phyloP scores from a whole-genome alignment of 2,888 invertebrate species.

The Geotrupes spiniger region DNA sequence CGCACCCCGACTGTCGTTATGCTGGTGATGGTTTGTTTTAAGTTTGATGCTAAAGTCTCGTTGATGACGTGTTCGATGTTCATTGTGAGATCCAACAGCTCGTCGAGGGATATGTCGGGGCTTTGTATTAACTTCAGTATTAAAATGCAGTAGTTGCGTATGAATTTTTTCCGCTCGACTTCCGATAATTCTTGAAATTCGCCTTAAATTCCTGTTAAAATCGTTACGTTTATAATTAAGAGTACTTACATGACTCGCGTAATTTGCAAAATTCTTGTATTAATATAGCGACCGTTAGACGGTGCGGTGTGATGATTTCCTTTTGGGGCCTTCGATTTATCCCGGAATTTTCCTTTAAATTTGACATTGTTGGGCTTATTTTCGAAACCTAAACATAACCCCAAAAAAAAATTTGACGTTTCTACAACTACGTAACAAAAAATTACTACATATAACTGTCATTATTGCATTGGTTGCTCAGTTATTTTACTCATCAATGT shows the following conservation, averaged over 20 bases:
- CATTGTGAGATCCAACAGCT: constrained; percentile 63
- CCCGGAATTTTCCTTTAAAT: not conserved
- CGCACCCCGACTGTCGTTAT: constrained; percentile 57
- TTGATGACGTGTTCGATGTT: constrained; percentile 27
- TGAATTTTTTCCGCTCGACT: constrained; percentile 16
- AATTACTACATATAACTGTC: no score
- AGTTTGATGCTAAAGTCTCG: constrained; percentile 13
- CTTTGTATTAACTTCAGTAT: constrained; percentile 78
- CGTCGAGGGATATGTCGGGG: constrained; percentile 73
- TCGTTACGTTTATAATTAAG: constrained; percentile 6
- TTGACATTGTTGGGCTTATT: no score
- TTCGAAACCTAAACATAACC: no score
- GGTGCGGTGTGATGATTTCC: constrained; percentile 74
- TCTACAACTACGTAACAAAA: no score
- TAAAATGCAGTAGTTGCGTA: constrained; percentile 75
- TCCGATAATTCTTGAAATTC: constrained; percentile 50
- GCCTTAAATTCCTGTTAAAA: constrained; percentile 48
- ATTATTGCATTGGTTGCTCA: no score
- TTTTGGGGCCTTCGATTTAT: not conserved
- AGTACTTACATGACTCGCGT: constrained; percentile 52
- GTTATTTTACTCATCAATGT: no score
- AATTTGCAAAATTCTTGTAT: constrained; percentile 72
- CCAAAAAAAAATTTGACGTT: no score
- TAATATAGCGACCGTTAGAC: constrained; percentile 73
- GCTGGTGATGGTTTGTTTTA: constrained; percentile 50